phyloP scores from a whole-genome alignment of 2,113 vertebrate genomes.

The Tragulus kanchil region DNA sequence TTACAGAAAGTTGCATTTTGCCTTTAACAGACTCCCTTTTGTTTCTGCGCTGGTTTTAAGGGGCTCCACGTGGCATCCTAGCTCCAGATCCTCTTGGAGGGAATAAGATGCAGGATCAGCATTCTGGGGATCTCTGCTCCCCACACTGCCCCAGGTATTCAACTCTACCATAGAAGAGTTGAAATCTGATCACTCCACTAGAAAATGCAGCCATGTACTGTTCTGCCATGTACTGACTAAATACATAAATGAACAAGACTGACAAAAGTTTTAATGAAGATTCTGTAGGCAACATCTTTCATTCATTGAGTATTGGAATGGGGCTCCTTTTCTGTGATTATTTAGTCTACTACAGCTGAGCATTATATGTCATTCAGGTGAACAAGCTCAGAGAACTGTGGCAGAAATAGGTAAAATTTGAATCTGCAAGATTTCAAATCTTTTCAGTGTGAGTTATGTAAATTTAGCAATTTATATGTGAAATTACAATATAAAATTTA shows the following conservation, averaged over 20 bases:
- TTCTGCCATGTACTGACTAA: not conserved
- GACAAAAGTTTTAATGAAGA: not conserved
- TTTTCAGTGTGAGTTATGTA: not conserved
- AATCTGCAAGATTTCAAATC: not conserved
- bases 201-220: not conserved
- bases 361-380: not conserved
- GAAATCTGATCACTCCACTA: not conserved
- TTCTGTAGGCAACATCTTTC: not conserved
- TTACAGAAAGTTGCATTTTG: slow-evolving; percentile 19
- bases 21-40: not conserved
- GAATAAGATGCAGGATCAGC: not conserved
- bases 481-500: not conserved
- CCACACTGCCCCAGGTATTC: not conserved
- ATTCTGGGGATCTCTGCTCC: not conserved
- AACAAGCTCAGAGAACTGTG: not conserved
- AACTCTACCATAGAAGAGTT: not conserved
- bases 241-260: not conserved
- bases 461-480: not conserved
- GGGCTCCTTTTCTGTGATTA: not conserved
- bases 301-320: not conserved
- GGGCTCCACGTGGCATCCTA: not conserved
- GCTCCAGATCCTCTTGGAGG: not conserved
- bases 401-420: not conserved
- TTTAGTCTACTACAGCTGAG: not conserved
- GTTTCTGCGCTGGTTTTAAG: not conserved